Conservation (phyloP, 2,113 vertebrate species). For the Corvus cornix region DNA sequence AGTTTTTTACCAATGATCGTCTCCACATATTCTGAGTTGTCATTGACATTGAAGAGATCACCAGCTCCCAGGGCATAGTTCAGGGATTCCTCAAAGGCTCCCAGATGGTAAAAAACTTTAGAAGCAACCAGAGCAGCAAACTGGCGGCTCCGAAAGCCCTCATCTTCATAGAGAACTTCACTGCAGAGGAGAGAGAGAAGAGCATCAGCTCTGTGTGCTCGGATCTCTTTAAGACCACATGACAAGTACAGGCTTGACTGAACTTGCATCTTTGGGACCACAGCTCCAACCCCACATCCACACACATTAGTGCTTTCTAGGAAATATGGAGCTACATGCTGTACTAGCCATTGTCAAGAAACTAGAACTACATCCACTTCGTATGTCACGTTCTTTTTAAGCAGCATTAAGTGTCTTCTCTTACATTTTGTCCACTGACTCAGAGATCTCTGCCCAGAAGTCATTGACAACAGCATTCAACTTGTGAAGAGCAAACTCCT, state of each 20-base stretch:
- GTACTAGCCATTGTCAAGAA: background rate
- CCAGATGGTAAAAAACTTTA: constrained; percentile 98
- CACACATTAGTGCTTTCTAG: background rate
- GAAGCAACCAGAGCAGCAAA: constrained; percentile 98
- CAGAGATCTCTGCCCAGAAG: constrained; percentile 99
- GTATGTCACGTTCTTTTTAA: background rate
- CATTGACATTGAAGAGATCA: constrained; percentile 97
- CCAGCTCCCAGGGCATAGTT: constrained; percentile 98
- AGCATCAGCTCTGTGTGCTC: background rate
- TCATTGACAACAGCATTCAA: constrained; percentile 96
- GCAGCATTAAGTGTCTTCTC: constrained; percentile 33
- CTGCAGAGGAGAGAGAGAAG: constrained; percentile 67
- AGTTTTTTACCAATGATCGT: constrained; percentile 92
- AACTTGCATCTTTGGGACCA: background rate
- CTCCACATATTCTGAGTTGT: constrained; percentile 98
- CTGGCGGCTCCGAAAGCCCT: constrained; percentile 91
- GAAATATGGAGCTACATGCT: background rate
- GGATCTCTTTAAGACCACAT: background rate
- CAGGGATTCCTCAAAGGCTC: constrained; percentile 97
- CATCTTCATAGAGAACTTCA: constrained; percentile 97
- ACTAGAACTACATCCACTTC: background rate
- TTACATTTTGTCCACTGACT: constrained; percentile 99
- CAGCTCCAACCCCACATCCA: background rate
- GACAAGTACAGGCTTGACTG: background rate
- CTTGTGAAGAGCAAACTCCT: constrained; percentile 99